phyloP scores from a whole-genome alignment of 2,113 vertebrate genomes.

The Boleophthalmus pectinirostris region DNA sequence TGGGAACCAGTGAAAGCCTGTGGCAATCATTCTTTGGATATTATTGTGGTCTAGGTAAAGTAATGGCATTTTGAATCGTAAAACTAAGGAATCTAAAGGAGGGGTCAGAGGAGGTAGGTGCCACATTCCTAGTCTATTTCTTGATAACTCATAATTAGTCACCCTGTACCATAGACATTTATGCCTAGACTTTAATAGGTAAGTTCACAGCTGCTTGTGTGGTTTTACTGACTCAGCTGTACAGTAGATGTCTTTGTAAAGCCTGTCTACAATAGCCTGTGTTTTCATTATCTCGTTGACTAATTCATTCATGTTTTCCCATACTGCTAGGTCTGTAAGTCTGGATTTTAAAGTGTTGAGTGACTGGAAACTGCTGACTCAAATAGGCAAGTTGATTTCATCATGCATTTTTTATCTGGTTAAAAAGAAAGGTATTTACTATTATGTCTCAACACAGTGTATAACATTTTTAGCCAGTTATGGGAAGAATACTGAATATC shows the following conservation, averaged over 20 bases:
- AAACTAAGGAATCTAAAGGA: background rate
- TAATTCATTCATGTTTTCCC: constrained; percentile 29
- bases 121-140: background rate
- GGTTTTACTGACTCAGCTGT: constrained; percentile 31
- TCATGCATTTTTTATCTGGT: background rate
- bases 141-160: background rate
- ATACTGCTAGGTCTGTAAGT: constrained; percentile 32
- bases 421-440: background rate
- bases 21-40: constrained; percentile 41
- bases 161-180: background rate
- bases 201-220: constrained; percentile 29
- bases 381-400: background rate
- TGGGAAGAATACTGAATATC: no score
- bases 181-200: background rate
- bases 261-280: background rate
- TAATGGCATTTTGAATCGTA: constrained; percentile 3
- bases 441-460: no score
- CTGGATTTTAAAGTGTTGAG: constrained; percentile 19
- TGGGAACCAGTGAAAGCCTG: constrained; percentile 31
- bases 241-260: constrained; percentile 18
- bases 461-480: no score
- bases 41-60: constrained; percentile 21
- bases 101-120: background rate
- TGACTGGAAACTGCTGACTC: constrained; percentile 40
- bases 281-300: constrained; percentile 24